These are phyloP conservation scores for Pseudochirops cupreus DNA, from an alignment of 2,797 vertebrate genomes.

Conservation along the genomic window DNA sequence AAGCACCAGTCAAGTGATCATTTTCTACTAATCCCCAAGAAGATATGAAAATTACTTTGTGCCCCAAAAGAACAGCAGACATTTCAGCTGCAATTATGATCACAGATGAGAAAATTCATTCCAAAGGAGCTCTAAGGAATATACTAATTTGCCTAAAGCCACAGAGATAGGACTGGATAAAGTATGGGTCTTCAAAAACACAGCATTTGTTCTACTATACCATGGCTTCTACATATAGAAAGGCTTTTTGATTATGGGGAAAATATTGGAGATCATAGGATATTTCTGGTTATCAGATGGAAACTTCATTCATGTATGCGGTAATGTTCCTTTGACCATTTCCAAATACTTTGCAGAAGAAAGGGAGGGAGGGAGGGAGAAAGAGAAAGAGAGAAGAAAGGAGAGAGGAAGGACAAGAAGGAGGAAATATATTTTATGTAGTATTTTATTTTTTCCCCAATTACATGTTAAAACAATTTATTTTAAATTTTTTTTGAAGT, in stretches of 20 bases:
- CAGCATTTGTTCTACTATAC: neutral
- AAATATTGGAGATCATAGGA: neutral
- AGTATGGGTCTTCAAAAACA: neutral
- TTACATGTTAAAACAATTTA: too few relatives aligned
- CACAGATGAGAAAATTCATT: neutral
- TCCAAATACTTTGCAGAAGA: neutral
- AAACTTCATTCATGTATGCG: neutral
- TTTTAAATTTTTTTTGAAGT: too few relatives aligned
- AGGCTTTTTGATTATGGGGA: neutral
- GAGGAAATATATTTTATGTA: too few relatives aligned
- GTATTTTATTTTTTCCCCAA: too few relatives aligned
- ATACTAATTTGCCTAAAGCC: neutral
- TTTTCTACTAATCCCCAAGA: neutral
- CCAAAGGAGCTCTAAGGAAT: neutral
- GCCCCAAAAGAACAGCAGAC: neutral
- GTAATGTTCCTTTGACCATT: constrained; percentile 23
- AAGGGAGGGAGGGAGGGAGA: neutral
- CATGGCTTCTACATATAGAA: neutral
- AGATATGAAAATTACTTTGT: neutral
- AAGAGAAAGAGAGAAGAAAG: too few relatives aligned
- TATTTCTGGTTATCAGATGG: neutral
- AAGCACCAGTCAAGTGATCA: neutral
- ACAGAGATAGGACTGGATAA: neutral
- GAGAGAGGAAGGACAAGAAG: too few relatives aligned
- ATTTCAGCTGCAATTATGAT: neutral